Percentiles rank a stretch among this genome's conserved stretches.
These are phyloP conservation scores for Globicephala melas DNA, from an alignment of 2,113 vertebrate species.

Conservation along the genomic window DNA sequence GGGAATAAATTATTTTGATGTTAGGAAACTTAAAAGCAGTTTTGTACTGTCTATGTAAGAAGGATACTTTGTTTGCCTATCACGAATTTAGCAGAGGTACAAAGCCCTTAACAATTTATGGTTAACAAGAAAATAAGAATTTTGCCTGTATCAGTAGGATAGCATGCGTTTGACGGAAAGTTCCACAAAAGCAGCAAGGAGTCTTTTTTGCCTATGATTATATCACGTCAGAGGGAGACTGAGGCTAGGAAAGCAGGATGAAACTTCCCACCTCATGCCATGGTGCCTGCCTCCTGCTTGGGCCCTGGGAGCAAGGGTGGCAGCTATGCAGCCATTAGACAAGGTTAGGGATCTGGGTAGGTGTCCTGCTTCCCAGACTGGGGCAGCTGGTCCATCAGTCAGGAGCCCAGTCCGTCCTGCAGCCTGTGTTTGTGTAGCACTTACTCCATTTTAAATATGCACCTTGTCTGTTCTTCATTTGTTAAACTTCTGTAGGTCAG, in stretches of 20 bases:
- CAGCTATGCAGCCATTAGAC: no score
- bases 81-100: neutral
- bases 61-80: neutral
- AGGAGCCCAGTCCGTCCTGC: neutral
- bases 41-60: neutral
- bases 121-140: neutral
- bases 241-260: neutral
- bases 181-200: neutral
- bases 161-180: neutral
- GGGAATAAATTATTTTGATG: neutral
- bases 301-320: no score
- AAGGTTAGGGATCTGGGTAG: neutral
- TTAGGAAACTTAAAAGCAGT: neutral
- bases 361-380: no score
- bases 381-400: rapidly evolving
- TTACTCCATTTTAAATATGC: rapidly evolving
- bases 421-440: rapidly evolving
- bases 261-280: rapidly evolving
- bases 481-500: no score
- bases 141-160: no score
- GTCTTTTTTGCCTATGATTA: neutral
- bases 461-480: rapidly evolving
- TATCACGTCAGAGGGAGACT: neutral
- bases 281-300: no score
- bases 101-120: neutral